Percentiles rank a stretch among this genome's conserved stretches.
These are phyloP conservation scores for Atrichornis clamosus DNA, from an alignment of 2,113 vertebrate species.

Conservation along the genomic window DNA sequence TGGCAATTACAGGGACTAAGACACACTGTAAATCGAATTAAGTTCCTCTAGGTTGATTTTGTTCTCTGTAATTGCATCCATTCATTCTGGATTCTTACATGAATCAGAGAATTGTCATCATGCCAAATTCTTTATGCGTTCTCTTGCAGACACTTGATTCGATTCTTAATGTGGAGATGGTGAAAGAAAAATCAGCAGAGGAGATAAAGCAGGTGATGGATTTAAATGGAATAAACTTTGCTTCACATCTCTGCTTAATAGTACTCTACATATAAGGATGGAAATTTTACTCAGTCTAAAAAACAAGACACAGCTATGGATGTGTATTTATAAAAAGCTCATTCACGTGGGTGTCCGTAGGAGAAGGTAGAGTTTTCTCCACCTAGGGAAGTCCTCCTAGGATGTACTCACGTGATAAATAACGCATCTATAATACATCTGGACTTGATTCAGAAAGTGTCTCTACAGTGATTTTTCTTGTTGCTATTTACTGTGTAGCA, in stretches of 20 bases:
- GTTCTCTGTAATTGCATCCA: neutral
- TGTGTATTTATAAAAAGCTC: neutral
- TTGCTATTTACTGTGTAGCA: neutral
- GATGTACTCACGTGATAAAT: neutral
- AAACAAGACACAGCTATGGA: neutral
- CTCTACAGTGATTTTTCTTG: neutral
- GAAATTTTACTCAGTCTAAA: neutral
- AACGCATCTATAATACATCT: neutral
- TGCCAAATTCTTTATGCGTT: neutral
- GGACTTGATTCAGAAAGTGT: neutral
- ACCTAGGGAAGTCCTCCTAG: neutral
- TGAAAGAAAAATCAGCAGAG: conserved; percentile 83
- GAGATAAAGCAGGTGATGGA: conserved; percentile 87
- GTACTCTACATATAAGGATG: neutral
- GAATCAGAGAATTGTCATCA: neutral
- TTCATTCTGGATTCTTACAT: neutral
- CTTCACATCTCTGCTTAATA: neutral
- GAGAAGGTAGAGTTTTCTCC: neutral
- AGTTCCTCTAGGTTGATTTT: neutral
- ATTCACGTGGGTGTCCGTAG: neutral
- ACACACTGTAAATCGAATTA: neutral
- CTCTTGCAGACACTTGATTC: conserved; percentile 84
- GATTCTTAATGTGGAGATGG: conserved; percentile 88
- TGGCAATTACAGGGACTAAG: neutral
- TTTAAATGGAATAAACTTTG: neutral